A percentile compares a stretch with the other conserved stretches of the same genome.
Conservation (phyloP, 2,113 vertebrate genomes). For the Irena cyanogastra region DNA sequence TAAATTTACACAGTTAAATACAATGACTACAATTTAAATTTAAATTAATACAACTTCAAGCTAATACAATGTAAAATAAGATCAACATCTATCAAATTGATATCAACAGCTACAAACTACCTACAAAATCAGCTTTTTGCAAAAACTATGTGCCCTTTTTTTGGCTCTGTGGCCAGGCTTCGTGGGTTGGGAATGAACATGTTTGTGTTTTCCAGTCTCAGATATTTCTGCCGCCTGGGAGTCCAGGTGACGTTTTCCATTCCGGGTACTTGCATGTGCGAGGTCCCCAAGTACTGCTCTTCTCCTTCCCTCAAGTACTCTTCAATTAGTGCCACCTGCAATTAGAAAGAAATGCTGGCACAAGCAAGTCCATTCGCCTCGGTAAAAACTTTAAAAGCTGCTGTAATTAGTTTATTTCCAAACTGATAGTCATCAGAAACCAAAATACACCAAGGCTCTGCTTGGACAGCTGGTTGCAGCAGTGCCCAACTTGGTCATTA, state of each 20-base stretch:
- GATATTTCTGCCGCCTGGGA: background rate
- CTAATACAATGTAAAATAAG: background rate
- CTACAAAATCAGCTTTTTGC: background rate
- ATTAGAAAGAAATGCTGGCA: background rate
- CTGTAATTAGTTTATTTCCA: background rate
- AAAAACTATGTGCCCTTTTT: background rate
- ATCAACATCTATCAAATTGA: background rate
- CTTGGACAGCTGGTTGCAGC: background rate
- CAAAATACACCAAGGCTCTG: background rate
- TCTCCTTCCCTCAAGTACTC: background rate
- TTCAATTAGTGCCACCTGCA: background rate
- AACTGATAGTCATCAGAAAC: background rate
- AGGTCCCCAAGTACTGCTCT: background rate
- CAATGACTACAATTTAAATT: background rate
- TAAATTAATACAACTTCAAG: background rate
- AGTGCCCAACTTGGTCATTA: background rate
- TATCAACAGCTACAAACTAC: background rate
- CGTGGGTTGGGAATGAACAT: background rate
- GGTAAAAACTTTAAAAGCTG: background rate
- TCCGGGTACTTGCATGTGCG: accelerated
- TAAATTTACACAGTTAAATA: background rate
- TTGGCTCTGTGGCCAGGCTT: background rate
- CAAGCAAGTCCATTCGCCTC: too few relatives aligned
- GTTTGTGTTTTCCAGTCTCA: background rate
- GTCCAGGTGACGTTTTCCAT: background rate